A percentile compares a stretch with the other conserved stretches of the same genome.
Evolutionary conservation across 92 coral and sea anemone species (phyloP).

Genomic region (Meandrina meandrites): DNA sequence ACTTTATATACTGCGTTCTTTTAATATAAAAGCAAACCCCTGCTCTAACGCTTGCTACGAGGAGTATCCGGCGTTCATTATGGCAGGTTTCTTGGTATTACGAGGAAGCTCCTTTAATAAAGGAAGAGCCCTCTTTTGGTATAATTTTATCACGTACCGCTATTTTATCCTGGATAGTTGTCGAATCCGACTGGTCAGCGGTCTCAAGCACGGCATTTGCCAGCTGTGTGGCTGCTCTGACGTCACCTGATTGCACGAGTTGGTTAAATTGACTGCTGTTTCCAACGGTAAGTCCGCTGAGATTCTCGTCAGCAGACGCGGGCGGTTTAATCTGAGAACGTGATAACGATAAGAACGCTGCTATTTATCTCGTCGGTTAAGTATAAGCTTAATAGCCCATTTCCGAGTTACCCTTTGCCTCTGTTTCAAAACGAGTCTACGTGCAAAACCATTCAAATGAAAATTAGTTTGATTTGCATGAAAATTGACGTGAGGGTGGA

Average conservation of each 20-base stretch:
- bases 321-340: constrained; percentile 15
- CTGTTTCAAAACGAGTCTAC: too few relatives aligned
- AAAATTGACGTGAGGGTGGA: too few relatives aligned
- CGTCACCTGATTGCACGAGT: constrained; percentile 62
- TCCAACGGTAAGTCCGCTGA: constrained; percentile 41
- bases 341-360: neutral
- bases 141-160: constrained; percentile 5
- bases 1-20: too few relatives aligned
- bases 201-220: constrained; percentile 77
- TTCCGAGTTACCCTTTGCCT: too few relatives aligned
- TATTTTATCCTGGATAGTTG: neutral
- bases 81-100: neutral
- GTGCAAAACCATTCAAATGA: too few relatives aligned
- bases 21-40: too few relatives aligned
- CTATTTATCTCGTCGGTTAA: neutral
- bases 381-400: too few relatives aligned
- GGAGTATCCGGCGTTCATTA: too few relatives aligned
- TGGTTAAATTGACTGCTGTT: constrained; percentile 61
- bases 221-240: constrained; percentile 70
- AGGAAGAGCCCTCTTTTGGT: neutral
- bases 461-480: too few relatives aligned
- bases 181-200: constrained; percentile 13
- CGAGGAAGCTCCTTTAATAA: neutral
- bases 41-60: too few relatives aligned
- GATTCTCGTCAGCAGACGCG: neutral